phyloP scores from a whole-genome alignment of 2,888 invertebrate genomes.

The Hoplodrina blanda region DNA sequence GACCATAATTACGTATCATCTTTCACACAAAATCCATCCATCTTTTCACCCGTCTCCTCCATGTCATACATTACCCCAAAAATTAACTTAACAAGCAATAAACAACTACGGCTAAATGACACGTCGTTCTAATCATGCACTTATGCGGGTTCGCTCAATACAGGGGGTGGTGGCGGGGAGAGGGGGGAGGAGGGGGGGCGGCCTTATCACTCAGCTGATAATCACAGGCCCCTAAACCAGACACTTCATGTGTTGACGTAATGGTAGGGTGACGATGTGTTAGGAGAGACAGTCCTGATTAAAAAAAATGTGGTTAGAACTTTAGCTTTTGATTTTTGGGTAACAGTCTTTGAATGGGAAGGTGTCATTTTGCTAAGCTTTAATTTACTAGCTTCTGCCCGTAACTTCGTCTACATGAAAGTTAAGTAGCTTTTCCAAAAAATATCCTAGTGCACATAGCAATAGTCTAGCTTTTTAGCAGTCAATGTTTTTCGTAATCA shows the following conservation, averaged over 20 bases:
- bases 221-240: constrained; percentile 75
- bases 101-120: constrained; percentile 60
- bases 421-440: too few species aligned
- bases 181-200: constrained; percentile 45
- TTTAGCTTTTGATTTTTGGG: constrained; percentile 35
- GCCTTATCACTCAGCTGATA: constrained; percentile 82
- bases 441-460: too few species aligned
- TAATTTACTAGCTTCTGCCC: neutral
- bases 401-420: too few species aligned
- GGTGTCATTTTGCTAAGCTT: neutral
- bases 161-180: constrained; percentile 40
- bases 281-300: constrained; percentile 43
- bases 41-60: too few species aligned
- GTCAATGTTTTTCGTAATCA: too few species aligned
- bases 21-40: too few species aligned
- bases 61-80: constrained; percentile 1
- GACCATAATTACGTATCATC: too few species aligned
- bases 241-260: constrained; percentile 79
- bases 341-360: neutral
- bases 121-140: constrained; percentile 63
- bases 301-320: constrained; percentile 15
- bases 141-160: constrained; percentile 81
- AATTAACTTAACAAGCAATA: constrained; percentile 12
- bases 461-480: too few species aligned
- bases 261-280: constrained; percentile 65